phyloP scores from a whole-genome alignment of 1,140 invertebrate species.

The Sarcophaga peregrina region DNA sequence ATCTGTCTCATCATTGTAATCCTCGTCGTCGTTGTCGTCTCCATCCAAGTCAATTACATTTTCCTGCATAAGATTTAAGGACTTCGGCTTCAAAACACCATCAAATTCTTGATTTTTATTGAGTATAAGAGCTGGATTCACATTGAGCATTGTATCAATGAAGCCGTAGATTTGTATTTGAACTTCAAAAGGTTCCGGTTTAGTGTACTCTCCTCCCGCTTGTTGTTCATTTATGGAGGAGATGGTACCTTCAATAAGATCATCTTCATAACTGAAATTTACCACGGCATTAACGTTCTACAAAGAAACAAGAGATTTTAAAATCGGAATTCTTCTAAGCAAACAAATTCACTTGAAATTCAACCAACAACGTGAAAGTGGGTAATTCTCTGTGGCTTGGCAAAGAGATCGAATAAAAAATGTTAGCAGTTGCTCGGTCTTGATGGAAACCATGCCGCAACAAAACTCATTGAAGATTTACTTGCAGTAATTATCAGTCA shows the following conservation, averaged over 20 bases:
- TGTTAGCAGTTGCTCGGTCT: too few relatives aligned
- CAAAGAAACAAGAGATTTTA: background rate
- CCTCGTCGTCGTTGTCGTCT: background rate
- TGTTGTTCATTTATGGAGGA: constrained; percentile 43
- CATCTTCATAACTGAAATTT: constrained; percentile 57
- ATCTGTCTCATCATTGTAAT: background rate
- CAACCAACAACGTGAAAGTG: too few relatives aligned
- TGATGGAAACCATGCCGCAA: too few relatives aligned
- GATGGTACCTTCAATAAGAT: constrained; percentile 53
- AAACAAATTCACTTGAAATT: background rate
- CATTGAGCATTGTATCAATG: constrained; percentile 48
- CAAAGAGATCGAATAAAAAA: too few relatives aligned
- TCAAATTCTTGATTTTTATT: constrained; percentile 54
- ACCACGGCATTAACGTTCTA: constrained; percentile 60
- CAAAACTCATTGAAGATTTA: too few relatives aligned
- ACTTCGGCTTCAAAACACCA: constrained; percentile 48
- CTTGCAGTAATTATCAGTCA: too few relatives aligned
- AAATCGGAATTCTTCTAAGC: background rate
- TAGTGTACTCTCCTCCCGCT: background rate
- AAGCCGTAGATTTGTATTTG: constrained; percentile 56
- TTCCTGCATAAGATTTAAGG: constrained; percentile 13
- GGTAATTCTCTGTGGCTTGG: too few relatives aligned
- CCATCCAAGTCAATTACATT: background rate
- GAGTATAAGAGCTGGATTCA: constrained; percentile 51
- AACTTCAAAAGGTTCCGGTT: constrained; percentile 51